Conservation (phyloP, 2,888 invertebrate genomes). For the Lydus trimaculatus region DNA sequence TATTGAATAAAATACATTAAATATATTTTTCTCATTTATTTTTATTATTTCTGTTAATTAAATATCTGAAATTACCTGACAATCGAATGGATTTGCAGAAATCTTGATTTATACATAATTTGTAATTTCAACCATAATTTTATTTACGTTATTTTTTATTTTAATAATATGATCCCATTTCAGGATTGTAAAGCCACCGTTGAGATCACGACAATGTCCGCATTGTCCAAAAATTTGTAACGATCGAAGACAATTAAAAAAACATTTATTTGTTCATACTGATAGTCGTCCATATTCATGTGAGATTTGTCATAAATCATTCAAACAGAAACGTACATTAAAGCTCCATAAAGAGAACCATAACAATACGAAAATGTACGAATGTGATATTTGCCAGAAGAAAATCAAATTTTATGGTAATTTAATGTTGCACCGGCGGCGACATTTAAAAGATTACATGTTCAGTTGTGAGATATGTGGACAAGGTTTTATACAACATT, state of each 20-base stretch:
- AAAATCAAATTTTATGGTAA: conserved; percentile 57
- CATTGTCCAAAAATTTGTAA: conserved; percentile 58
- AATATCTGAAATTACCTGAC: neutral
- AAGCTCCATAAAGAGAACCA: conserved; percentile 37
- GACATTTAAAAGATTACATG: conserved; percentile 64
- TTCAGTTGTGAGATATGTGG: conserved; percentile 59
- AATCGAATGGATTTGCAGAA: neutral
- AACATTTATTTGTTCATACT: conserved; percentile 65
- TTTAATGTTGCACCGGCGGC: conserved; percentile 62
- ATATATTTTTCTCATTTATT: neutral
- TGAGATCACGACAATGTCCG: conserved; percentile 45
- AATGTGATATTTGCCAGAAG: conserved; percentile 66
- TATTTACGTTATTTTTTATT: neutral
- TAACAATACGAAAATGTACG: conserved; percentile 25
- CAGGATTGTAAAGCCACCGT: neutral
- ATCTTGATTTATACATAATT: neutral
- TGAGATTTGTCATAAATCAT: conserved; percentile 38
- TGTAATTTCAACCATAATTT: neutral
- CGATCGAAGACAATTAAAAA: conserved; percentile 57
- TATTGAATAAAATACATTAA: neutral
- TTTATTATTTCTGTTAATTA: neutral
- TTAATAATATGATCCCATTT: conserved; percentile 1
- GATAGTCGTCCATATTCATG: conserved; percentile 60
- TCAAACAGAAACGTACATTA: conserved; percentile 40
- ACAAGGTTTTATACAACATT: conserved; percentile 46